A percentile compares a stretch with the other conserved stretches of the same genome.
Evolutionary conservation across 2,113 vertebrate genomes (phyloP).

Genomic region (Chloroceryle aenea): DNA sequence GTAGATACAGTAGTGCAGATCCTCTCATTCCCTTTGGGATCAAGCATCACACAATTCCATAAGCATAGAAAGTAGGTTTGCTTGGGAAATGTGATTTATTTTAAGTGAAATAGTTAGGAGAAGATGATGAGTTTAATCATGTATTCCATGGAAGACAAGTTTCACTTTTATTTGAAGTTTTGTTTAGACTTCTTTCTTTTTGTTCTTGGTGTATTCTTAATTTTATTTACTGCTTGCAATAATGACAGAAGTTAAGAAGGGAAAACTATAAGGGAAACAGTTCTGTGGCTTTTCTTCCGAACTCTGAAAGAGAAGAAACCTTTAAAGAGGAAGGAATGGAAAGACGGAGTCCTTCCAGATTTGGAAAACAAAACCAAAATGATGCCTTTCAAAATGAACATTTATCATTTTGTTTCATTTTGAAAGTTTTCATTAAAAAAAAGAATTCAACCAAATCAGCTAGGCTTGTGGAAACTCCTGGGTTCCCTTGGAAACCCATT

Average conservation of each 20-base stretch:
- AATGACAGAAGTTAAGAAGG: neutral
- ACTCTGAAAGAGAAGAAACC: neutral
- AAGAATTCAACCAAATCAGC: constrained; percentile 24
- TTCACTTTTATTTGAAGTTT: neutral
- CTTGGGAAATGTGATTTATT: neutral
- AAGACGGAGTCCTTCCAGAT: neutral
- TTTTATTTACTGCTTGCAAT: neutral
- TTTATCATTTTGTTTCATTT: constrained; percentile 25
- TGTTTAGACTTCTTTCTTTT: neutral
- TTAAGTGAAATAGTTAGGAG: neutral
- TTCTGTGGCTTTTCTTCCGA: neutral
- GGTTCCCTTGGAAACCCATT: constrained; percentile 38
- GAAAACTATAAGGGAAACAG: neutral
- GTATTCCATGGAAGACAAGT: neutral
- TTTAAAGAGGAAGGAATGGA: neutral
- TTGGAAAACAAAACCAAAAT: neutral
- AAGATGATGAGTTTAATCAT: neutral
- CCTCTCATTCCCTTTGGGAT: neutral
- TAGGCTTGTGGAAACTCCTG: neutral
- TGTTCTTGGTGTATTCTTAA: neutral
- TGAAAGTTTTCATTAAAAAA: constrained; percentile 35
- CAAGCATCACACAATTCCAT: neutral
- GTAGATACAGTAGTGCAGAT: accelerated
- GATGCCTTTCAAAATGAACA: neutral
- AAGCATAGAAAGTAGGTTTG: neutral